Evolutionary conservation across 2,113 vertebrate genomes (phyloP).

Genomic region (Corythornis vintsioides): DNA sequence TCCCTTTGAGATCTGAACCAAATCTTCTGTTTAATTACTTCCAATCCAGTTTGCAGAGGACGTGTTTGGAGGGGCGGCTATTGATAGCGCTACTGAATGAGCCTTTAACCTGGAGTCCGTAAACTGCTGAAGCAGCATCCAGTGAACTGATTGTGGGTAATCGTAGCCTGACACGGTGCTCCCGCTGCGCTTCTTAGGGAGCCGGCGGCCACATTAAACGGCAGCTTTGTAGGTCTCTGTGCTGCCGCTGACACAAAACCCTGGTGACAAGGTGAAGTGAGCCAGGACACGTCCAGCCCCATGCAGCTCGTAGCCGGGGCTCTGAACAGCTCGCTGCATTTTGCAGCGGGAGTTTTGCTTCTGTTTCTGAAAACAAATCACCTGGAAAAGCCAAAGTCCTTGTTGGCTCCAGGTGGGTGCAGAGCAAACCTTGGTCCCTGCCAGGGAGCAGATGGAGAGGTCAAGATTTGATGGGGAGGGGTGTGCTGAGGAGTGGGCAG

Average conservation of each 20-base stretch:
- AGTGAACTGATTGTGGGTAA: not conserved
- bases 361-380: not conserved
- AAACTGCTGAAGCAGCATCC: slow-evolving; percentile 28
- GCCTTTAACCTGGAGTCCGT: not conserved
- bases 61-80: not conserved
- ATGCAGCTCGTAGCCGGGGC: fast-evolving
- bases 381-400: not conserved
- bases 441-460: not conserved
- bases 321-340: fast-evolving
- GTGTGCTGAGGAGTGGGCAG: not conserved
- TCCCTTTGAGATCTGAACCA: not conserved
- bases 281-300: fast-evolving
- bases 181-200: not conserved
- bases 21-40: not conserved
- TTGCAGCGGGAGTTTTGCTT: not conserved
- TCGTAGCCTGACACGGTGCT: not conserved
- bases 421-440: not conserved
- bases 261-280: not conserved
- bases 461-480: not conserved
- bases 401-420: not conserved
- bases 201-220: fast-evolving
- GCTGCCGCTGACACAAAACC: not conserved
- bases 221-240: not conserved
- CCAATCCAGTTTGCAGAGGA: not conserved
- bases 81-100: not conserved